phyloP scores from a whole-genome alignment of 2,888 invertebrate species.

The Papilio demoleus region DNA sequence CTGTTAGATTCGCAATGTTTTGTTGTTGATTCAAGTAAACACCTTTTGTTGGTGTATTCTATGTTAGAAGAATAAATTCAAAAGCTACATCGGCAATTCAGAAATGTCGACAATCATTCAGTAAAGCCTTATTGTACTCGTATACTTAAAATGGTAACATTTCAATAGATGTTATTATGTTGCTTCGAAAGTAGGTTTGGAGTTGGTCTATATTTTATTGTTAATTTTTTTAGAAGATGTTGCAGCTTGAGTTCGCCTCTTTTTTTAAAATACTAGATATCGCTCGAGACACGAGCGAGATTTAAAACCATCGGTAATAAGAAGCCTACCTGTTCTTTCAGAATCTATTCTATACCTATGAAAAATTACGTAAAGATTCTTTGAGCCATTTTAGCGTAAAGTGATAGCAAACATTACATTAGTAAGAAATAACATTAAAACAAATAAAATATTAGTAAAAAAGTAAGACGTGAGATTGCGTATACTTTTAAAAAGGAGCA shows the following conservation, averaged over 20 bases:
- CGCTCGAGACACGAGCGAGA: no score
- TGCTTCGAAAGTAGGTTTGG: slow-evolving; percentile 1
- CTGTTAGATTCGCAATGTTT: neutral
- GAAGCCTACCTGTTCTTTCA: no score
- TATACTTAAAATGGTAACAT: neutral
- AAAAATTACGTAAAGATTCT: no score
- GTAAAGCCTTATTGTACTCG: neutral
- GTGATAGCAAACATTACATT: no score
- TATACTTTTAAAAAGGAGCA: no score
- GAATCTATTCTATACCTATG: no score
- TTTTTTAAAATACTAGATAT: no score
- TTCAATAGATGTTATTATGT: neutral
- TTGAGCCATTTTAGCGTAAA: no score
- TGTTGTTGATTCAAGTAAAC: slow-evolving; percentile 13
- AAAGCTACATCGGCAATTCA: slow-evolving; percentile 9
- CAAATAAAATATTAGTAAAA: no score
- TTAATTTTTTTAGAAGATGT: neutral
- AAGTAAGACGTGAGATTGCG: no score
- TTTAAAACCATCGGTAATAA: no score
- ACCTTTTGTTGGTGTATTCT: slow-evolving; percentile 2
- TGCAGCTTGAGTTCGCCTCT: neutral
- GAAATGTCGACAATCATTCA: slow-evolving; percentile 21
- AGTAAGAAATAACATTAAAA: no score
- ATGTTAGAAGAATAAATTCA: neutral
- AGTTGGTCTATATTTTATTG: neutral